Percentiles rank a stretch among this genome's conserved stretches.
Evolutionary conservation across 2,113 vertebrate genomes (phyloP).

Genomic region (Macaca nemestrina): DNA sequence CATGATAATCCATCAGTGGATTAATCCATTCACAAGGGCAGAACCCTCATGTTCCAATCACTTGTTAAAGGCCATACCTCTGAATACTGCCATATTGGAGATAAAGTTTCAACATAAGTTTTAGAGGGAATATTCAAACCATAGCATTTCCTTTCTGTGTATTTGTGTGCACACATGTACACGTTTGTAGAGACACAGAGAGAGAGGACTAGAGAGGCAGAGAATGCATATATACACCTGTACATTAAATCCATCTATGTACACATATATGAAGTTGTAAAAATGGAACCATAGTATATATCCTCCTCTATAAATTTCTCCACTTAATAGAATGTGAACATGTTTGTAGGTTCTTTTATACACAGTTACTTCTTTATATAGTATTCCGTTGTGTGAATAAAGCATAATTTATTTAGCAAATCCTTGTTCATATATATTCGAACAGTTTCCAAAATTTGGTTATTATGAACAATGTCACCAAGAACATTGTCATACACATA

Average conservation of each 20-base stretch:
- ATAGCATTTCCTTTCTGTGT: not conserved
- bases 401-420: not conserved
- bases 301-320: not conserved
- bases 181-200: not conserved
- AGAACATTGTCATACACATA: not conserved
- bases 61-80: not conserved
- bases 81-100: not conserved
- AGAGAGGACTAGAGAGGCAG: not conserved
- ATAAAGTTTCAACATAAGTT: not conserved
- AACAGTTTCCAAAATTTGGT: not conserved
- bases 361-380: not conserved
- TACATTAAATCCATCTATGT: not conserved
- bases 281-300: not conserved
- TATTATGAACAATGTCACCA: not conserved
- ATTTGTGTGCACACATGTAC: not conserved
- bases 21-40: not conserved
- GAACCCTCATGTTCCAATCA: not conserved
- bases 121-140: not conserved
- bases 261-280: not conserved
- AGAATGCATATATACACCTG: not conserved
- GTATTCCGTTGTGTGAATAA: not conserved
- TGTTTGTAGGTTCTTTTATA: not conserved
- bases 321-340: not conserved
- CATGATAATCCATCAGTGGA: not conserved
- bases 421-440: not conserved